Base-by-base conservation (phyloP, 2,888 invertebrate genomes). In the Cryptocephalus primarius region DNA sequence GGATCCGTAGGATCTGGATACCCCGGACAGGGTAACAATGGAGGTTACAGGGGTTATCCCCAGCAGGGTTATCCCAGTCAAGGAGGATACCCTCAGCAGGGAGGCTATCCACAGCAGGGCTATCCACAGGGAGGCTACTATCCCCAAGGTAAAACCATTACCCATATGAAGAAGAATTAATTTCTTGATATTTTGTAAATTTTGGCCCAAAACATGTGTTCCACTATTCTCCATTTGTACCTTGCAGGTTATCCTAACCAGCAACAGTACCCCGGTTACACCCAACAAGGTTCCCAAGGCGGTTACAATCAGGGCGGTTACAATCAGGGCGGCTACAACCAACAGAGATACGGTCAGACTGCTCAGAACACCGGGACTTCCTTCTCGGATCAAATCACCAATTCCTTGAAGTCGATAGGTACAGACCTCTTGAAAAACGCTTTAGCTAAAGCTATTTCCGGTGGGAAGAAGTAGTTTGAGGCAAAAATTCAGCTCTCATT, bases 351-450 rank as follows among this genome's bases (percentile, higher is more conserved):
- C 13, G 54, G 55, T 22, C 51, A 53, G 42, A 55, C 49, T 14
- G 53, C 55, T 22, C 50, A 54, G 34, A 55, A 48, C 31, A 54
- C 56, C 3, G 60, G 59, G 34, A 58, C 60, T 8, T 63, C 63
- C 39, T 59, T 63, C 9, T 58, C 64, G 6, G 69, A 69, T 47
- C 63, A 60, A 48, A 51, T 69, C n/a, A 62, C 61, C n/a, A 60
- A 60, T 39, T 61, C 64, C 4, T 54, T 70, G 31, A 69, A 69
- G 55, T 61, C 56, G 39, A 61, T 67, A 59, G 70, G 70, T 70
- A 68, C 65, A 59, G 62, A 65, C 53, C 51, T 68, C 47, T 57
- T 70, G 40, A 66, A 65, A 58, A 63, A 67, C 48, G 64, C 66
- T 40, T 51, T 69, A 45, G 53, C 56, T 34, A 62, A 61, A 49